Base-by-base conservation (phyloP, 2,888 invertebrate species). In the Icerya purchasi region DNA sequence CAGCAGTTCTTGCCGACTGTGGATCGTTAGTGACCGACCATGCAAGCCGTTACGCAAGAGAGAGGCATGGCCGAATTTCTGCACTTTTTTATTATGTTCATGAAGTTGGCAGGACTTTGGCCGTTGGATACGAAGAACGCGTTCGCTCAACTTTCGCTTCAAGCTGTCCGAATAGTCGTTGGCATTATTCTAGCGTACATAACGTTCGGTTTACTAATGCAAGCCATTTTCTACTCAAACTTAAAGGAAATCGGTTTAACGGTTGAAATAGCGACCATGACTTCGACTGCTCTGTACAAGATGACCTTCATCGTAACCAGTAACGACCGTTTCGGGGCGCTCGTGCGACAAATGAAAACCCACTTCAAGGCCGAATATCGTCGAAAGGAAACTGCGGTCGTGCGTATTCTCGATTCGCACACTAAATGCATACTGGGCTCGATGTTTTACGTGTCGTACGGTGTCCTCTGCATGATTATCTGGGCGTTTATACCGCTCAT, bases 211-310 rank as follows among this genome's bases (percentile, higher is more conserved):
- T 36, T 36, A 36, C 14, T 36, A 36, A 14, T 14, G 5, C 36
- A 50, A 14, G 53, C 54, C 21, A 59, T 57, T 14, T 23, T 61
- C 23, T 59, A 57, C 14, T 58, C 61, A 1, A 54, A 62, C 53
- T 23, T 62, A 18, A 61, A 61, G 36, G 53, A 59, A 21, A 53
- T 62, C 57, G 57, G 62, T 52, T 53, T 57, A 14, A 59, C 59
- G 14, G 59, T 62, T n/a, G 62, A 62, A 25, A 59, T 62, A 18
- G 56, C 58, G 10, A 59, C 62, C 1, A 36, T 62, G 2, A 62
- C 61, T 1, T 50, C 57, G 10, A 57, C 62, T 3, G 61, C 61
- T 14, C 14, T 55, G 22, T 60, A 60, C 25, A 60, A 60, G 36
- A 23, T 56, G 8, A 24, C 24, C 10, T 60, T 50, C 56, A 56